Evolutionary conservation across 2,113 vertebrate species (phyloP).

Genomic region (Conger conger): DNA sequence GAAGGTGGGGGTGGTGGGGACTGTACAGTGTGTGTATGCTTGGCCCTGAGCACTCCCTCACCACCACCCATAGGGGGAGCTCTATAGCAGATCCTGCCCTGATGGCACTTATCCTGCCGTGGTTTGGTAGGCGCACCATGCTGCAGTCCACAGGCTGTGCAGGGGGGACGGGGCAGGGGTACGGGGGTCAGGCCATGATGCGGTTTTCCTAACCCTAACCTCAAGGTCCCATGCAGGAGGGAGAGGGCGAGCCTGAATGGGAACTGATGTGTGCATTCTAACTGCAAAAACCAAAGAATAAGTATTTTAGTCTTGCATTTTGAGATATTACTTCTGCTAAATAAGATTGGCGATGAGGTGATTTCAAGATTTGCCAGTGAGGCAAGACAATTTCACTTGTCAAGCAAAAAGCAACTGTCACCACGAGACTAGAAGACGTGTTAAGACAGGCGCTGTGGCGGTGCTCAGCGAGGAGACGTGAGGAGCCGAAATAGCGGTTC

Average conservation of each 20-base stretch:
- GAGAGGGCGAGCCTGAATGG: neutral
- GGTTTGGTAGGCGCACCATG: neutral
- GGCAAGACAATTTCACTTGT: no score
- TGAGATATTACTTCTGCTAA: no score
- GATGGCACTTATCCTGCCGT: neutral
- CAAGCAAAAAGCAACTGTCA: no score
- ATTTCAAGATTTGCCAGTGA: no score
- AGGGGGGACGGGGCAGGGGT: neutral
- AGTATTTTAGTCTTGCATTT: no score
- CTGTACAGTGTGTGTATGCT: no score
- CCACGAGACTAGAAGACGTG: no score
- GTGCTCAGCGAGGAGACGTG: neutral
- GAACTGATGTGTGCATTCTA: neutral
- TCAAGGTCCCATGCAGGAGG: neutral
- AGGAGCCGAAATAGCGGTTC: neutral
- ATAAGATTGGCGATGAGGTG: no score
- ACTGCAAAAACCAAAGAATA: no score
- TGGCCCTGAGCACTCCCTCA: no score
- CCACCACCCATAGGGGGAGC: neutral
- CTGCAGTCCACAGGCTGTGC: neutral
- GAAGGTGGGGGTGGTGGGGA: neutral
- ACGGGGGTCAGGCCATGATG: neutral
- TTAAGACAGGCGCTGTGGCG: no score
- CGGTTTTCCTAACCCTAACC: neutral
- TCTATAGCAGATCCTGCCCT: neutral